Evolutionary conservation across 2,797 vertebrate species (phyloP).

Genomic region (Myotis findleyi): DNA sequence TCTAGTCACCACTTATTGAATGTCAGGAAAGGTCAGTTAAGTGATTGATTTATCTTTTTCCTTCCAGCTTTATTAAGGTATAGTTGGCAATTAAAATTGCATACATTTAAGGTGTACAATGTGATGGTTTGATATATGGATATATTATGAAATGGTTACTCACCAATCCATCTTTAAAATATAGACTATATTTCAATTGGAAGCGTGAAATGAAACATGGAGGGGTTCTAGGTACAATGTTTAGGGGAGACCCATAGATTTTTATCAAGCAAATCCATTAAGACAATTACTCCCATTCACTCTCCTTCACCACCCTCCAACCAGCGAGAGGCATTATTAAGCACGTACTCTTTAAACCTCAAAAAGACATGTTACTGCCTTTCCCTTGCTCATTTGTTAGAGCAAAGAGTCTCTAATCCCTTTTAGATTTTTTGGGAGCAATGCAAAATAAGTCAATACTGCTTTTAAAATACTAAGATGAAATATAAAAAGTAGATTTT

Average conservation of each 20-base stretch:
- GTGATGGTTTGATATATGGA: background rate
- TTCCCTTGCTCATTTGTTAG: background rate
- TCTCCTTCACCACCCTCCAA: background rate
- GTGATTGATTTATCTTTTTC: background rate
- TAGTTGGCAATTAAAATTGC: background rate
- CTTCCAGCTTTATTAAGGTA: background rate
- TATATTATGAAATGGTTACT: background rate
- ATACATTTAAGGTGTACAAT: background rate
- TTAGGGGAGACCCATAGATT: background rate
- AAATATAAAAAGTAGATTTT: conserved; percentile 12
- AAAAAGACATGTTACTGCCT: background rate
- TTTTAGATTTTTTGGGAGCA: background rate
- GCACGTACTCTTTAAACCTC: background rate
- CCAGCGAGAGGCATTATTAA: background rate
- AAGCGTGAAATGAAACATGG: background rate
- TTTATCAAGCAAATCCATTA: background rate
- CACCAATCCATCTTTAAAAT: background rate
- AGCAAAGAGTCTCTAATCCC: background rate
- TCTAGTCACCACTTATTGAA: background rate
- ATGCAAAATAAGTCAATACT: background rate
- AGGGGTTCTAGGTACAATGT: background rate
- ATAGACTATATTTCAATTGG: background rate
- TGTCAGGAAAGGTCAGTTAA: background rate
- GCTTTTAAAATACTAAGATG: background rate
- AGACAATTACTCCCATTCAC: background rate